Evolutionary conservation across 2,888 invertebrate genomes (phyloP), one percentile per base, ranked within the genome.

Genomic region (Brenthis ino): DNA sequence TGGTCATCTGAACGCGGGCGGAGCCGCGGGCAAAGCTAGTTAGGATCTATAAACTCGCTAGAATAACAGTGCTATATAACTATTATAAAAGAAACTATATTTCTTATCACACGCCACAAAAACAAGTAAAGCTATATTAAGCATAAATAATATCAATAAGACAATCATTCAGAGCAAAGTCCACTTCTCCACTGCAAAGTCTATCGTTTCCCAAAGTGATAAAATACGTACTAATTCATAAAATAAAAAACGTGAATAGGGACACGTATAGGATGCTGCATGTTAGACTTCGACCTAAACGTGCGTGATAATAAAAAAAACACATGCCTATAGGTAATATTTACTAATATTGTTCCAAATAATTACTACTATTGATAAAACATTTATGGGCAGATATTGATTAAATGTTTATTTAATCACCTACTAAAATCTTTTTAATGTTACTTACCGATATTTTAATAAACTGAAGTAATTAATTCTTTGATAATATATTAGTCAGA

Each of bases 151-250:
- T 20, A 37, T 55, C 67, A 64, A 65, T 57, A 64, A 69, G 64
- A 66, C 64, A 63, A 68, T 71, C 8, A 11, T 65, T 71, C 55
- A 56, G 69, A 64, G 14, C 69, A 61, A 71, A 71, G 71, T 71
- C 71, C 69, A 48, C 54, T 20, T 33, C 63, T 60, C 47, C 50
- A 58, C 61, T 53, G 63, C 57, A 16, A 57, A 69, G 33, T 65
- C 71, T 64, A 67, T 50, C 61, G 60, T 57, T 65, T 57, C 37
- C 55, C 54, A 54, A 61, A 64, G 64, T 67, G 64, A 67, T 67
- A 69, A 65, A 65, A 67, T 65, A 28, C 0, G 28, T 28, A 24
- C 24, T 24, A 72, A 48, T 54, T 57, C 6, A 50, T 12, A 3
- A 4, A 24, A 11, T 47, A 28, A 54, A 64, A 11, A 11, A 47